A percentile compares a stretch with the other conserved stretches of the same genome.
These are phyloP conservation scores for Cataglyphis albicans DNA, from an alignment of 2,888 invertebrate genomes.

Conservation along the genomic window DNA sequence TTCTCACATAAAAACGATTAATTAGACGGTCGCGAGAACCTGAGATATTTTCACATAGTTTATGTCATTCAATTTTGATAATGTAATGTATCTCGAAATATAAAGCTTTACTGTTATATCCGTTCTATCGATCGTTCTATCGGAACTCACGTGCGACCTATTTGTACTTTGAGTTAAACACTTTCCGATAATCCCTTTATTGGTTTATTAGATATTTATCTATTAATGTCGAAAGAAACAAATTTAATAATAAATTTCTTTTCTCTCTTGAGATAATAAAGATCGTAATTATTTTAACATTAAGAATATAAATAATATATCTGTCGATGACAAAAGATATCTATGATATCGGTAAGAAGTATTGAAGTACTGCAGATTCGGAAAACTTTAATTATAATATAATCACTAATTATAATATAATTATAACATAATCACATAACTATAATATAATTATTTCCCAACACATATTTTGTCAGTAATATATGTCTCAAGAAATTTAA, in stretches of 20 bases:
- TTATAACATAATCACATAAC: background rate
- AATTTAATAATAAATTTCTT: constrained; percentile 20
- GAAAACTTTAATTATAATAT: background rate
- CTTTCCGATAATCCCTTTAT: constrained; percentile 41
- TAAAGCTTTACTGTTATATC: constrained; percentile 3
- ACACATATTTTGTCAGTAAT: background rate
- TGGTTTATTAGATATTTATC: constrained; percentile 41
- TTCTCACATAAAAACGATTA: constrained; percentile 27
- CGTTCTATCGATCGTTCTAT: constrained; percentile 11
- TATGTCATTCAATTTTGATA: constrained; percentile 3
- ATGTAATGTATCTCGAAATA: constrained; percentile 21
- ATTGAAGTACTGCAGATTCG: background rate
- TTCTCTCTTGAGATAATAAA: constrained; percentile 1
- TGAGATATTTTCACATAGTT: background rate
- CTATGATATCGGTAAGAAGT: background rate
- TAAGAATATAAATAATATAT: background rate
- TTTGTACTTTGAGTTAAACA: constrained; percentile 12
- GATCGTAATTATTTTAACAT: background rate
- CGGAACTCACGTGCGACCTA: background rate
- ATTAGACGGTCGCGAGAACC: background rate
- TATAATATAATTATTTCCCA: background rate
- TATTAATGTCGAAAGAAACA: background rate
- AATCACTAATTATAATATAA: background rate
- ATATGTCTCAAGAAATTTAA: background rate
- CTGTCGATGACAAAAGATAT: background rate